A percentile compares a stretch with the other conserved stretches of the same genome.
Conservation (phyloP, 2,113 vertebrate species). For the Nannospalax galili region DNA sequence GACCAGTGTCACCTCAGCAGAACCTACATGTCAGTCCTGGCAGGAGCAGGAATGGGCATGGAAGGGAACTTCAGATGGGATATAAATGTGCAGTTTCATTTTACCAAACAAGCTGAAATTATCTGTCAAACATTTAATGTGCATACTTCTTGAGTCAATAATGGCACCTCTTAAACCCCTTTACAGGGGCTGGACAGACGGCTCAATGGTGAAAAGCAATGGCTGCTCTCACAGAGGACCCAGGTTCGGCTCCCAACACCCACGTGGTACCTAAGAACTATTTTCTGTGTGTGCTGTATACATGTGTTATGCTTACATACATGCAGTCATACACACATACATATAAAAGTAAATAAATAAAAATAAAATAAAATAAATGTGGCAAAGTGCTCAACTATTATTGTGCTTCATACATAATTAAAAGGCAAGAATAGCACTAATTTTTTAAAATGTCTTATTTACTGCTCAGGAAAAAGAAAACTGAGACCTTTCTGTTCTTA, state of each 20-base stretch:
- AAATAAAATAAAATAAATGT: too few relatives aligned
- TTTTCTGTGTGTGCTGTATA: too few relatives aligned
- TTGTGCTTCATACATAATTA: constrained; percentile 26
- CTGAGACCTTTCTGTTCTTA: constrained; percentile 43
- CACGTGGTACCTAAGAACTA: too few relatives aligned
- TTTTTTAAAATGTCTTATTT: constrained; percentile 30
- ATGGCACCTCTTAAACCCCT: constrained; percentile 6
- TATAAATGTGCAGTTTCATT: background rate
- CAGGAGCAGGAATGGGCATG: background rate
- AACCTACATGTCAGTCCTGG: background rate
- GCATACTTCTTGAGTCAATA: background rate
- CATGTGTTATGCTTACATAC: too few relatives aligned
- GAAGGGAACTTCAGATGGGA: constrained; percentile 4
- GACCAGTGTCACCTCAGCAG: background rate
- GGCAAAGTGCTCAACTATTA: too few relatives aligned
- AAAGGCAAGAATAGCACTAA: constrained; percentile 8
- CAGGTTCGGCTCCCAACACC: too few relatives aligned
- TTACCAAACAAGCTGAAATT: background rate
- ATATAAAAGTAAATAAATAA: too few relatives aligned
- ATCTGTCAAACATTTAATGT: constrained; percentile 5
- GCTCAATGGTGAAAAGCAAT: too few relatives aligned
- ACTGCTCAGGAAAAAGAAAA: background rate
- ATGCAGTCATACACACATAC: too few relatives aligned
- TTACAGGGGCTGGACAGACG: too few relatives aligned
- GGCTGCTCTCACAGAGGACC: too few relatives aligned